Base-by-base conservation (phyloP, 2,797 vertebrate genomes). In the Cryptoprocta ferox region DNA sequence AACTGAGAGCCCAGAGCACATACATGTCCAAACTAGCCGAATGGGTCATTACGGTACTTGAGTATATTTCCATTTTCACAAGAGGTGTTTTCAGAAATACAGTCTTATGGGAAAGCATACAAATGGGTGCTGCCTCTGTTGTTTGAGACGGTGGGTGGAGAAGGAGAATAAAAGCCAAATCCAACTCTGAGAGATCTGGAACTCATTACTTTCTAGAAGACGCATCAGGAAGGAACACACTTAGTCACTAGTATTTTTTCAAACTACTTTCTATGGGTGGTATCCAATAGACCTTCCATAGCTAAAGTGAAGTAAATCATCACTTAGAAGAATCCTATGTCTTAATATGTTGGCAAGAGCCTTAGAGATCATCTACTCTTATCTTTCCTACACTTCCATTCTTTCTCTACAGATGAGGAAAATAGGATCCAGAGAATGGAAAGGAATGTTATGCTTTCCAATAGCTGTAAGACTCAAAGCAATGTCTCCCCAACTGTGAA, bases 31-130 rank as follows among this genome's bases (percentile, higher is more conserved):
- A 94, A 92, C 59, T 87, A 88, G n/a, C 39, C n/a, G 32, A 92
- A 26, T 42, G 82, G 76, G 28, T 82, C 71, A 90, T 6, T 88
- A 70, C 15, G 37, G 30, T 37, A 83, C 32, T 91, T 56, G 14
- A 94, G 5, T 76, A 78, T 84, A 85, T 85, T 96, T 94, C 73
- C 81, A 94, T 92, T 97, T 94, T 85, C 50, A 92, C 16, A 76
- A 89, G 88, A 81, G 28, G 37, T 5, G 4, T 96, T 96, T 95
- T 98, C 48, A 91, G 76, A 19, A 97, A 83, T 92, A 82, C 1
- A 45, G 32, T 89, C n/a, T 89, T 94, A 78, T 24, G 19, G 39
- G 37, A 81, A 95, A 92, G 42, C 80, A 32, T 85, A 88, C 91
- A 82, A 94, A 92, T 97, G 53, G n/a, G 45, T 82, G 19, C 45